Conservation (phyloP, 2,113 vertebrate genomes). For the Glaucomys volans region DNA sequence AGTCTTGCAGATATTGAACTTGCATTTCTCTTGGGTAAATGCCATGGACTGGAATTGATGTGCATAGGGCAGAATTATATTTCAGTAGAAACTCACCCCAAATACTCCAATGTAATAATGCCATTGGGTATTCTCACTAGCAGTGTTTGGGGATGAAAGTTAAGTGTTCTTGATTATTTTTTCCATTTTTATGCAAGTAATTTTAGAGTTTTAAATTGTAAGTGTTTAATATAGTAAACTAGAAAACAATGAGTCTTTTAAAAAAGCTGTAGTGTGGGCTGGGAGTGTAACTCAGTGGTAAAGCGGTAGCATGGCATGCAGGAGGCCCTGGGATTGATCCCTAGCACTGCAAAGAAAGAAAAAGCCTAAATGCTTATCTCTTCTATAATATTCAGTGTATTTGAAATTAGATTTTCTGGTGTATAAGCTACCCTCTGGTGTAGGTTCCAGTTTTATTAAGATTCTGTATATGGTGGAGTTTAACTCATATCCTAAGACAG, state of each 20-base stretch:
- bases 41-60: neutral
- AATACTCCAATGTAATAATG: neutral
- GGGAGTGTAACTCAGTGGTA: neutral
- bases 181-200: neutral
- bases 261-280: neutral
- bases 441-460: neutral
- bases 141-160: neutral
- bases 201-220: conserved; percentile 6
- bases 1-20: neutral
- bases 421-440: neutral
- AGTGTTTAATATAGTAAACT: neutral
- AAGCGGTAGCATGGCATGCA: neutral
- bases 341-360: neutral
- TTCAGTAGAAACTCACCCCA: neutral
- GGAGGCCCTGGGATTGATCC: neutral
- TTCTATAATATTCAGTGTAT: neutral
- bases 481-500: neutral
- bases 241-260: conserved; percentile 12
- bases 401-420: conserved; percentile 8
- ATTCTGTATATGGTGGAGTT: neutral
- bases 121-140: neutral
- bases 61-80: neutral
- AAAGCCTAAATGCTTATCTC: neutral
- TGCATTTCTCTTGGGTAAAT: conserved; percentile 19
- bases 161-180: conserved; percentile 20